Percentiles rank a stretch among this genome's conserved stretches.
phyloP scores from a whole-genome alignment of 1,140 invertebrate genomes.

The Mizuhopecten yessoensis region DNA sequence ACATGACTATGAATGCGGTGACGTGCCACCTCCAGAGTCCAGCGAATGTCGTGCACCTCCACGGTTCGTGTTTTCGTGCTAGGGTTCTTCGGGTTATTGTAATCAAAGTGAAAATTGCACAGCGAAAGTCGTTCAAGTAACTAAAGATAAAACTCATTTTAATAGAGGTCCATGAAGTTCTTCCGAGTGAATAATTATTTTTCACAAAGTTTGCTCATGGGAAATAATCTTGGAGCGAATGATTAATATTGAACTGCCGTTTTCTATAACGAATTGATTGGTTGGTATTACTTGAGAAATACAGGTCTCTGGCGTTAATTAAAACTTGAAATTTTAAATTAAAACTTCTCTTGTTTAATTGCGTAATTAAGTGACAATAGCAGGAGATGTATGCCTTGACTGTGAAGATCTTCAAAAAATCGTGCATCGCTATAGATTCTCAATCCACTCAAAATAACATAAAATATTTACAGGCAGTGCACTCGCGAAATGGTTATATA shows the following conservation, averaged over 20 bases:
- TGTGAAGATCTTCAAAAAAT: no score
- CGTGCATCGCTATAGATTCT: no score
- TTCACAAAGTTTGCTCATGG: slow-evolving; percentile 1
- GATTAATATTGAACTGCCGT: not conserved
- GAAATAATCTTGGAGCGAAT: not conserved
- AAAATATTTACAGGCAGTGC: no score
- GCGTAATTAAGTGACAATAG: not conserved
- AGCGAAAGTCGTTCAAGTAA: slow-evolving; percentile 5
- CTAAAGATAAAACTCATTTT: slow-evolving; percentile 29
- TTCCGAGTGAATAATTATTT: slow-evolving; percentile 1
- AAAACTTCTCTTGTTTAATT: not conserved
- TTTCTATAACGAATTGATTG: slow-evolving; percentile 10
- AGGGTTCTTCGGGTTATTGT: not conserved
- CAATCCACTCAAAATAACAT: no score
- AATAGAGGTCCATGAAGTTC: slow-evolving; percentile 1
- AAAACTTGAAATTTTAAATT: not conserved
- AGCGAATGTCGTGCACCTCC: not conserved
- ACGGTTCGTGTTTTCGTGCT: not conserved
- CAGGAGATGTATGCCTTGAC: not conserved
- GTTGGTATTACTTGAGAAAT: slow-evolving; percentile 10
- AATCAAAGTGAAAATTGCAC: slow-evolving; percentile 19
- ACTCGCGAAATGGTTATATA: no score
- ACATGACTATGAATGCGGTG: no score
- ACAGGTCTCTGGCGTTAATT: not conserved
- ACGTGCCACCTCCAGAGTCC: no score